Percentiles rank a stretch among this genome's conserved stretches.
These are phyloP conservation scores for Geococcyx californianus DNA, from an alignment of 2,113 vertebrate species.

Conservation along the genomic window DNA sequence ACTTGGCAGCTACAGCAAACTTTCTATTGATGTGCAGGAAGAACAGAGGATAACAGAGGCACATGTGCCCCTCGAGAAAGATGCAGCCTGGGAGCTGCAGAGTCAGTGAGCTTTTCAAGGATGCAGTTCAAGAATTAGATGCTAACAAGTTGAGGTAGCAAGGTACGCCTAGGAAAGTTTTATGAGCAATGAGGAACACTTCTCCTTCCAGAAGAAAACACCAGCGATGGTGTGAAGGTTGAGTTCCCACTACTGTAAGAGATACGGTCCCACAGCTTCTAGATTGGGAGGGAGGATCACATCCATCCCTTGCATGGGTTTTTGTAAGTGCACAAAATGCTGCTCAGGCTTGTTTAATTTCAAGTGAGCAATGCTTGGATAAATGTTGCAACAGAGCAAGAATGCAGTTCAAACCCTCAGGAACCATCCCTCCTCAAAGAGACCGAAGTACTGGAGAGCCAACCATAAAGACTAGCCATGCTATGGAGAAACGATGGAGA, in stretches of 20 bases:
- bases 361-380: background rate
- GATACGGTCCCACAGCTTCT: background rate
- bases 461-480: background rate
- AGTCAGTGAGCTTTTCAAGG: background rate
- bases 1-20: background rate
- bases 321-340: background rate
- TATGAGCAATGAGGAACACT: background rate
- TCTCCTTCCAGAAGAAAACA: background rate
- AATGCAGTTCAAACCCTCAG: background rate
- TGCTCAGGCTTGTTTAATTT: background rate
- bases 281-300: background rate
- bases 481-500: background rate
- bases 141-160: background rate
- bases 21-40: background rate
- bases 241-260: background rate
- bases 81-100: background rate
- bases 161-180: background rate
- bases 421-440: background rate
- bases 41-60: background rate
- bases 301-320: background rate
- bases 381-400: background rate
- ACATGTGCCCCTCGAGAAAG: fast-evolving
- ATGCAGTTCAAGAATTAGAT: background rate
- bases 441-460: background rate
- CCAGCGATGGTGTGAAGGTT: background rate